Base-by-base conservation (phyloP, 2,888 invertebrate genomes). In the Noctua comes region DNA sequence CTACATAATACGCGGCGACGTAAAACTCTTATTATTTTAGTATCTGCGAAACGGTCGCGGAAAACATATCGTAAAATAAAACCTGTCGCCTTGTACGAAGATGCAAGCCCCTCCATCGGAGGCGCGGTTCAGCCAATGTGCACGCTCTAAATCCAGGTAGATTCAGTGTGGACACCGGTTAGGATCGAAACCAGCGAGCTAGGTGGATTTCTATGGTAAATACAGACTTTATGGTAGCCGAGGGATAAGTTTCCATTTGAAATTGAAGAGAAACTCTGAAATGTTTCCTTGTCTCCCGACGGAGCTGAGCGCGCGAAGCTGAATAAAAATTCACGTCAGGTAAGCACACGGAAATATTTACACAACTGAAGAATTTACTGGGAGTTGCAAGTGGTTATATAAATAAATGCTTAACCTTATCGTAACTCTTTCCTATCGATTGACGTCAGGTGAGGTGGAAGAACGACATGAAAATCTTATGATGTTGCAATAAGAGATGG, bases 11-110 rank as follows among this genome's bases (percentile, higher is more conserved):
- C 94, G 95, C 93, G 95, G 94, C 92, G 93, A 95, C 96, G 93
- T 96, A 95, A 96, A 96, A 96, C 93, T 96, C 95, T 96, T 96
- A 96, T 96, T 96, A 96, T 96, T 96, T 96, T 96, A 96, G 96
- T 96, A 96, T 96, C 96, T 96, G 96, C 93, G 95, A 96, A 96
- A 95, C 94, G 93, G 95, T 94, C 93, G 94, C 92, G 92, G 94
- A 94, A 95, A 95, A 96, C 96, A 96, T 95, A 93, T 95, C 96
- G 94, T 96, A 95, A 96, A 96, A 96, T 95, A 95, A 95, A 95
- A 95, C 93, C 94, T 94, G 94, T 94, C 93, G 91, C 92, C 89
- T 88, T 89, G 92, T 91, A 92, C 87, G 88, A 88, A 93, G 93
- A 94, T 93, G 94, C 94, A 94, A 93, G 93, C 88, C 85, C 83